Evolutionary conservation across 2,888 invertebrate genomes (phyloP).

Genomic region (Melitaea athalia): DNA sequence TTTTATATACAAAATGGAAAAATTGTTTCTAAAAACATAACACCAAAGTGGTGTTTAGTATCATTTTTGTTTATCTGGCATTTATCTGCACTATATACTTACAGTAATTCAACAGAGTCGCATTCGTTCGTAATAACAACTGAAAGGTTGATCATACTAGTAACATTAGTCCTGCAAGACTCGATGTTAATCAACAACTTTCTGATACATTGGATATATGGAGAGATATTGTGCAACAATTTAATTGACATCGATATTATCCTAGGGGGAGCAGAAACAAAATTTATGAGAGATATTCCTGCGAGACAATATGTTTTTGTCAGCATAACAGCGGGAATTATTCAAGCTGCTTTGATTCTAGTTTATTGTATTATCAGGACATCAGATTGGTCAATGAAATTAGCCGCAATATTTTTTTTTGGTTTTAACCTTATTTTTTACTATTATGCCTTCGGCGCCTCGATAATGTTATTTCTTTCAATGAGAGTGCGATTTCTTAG

Average conservation of each 20-base stretch:
- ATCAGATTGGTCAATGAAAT: not conserved
- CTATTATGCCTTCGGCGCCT: constrained; percentile 2
- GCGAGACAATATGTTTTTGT: constrained; percentile 37
- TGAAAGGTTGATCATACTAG: constrained; percentile 41
- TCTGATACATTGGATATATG: constrained; percentile 49
- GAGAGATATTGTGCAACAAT: constrained; percentile 48
- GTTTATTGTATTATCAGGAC: not conserved
- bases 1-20: constrained; percentile 52
- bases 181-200: constrained; percentile 50
- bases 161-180: constrained; percentile 50
- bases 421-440: constrained; percentile 8
- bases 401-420: not conserved
- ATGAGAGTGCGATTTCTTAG: constrained; percentile 60
- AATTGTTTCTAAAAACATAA: constrained; percentile 44
- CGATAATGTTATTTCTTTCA: constrained; percentile 11
- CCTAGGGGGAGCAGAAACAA: constrained; percentile 59
- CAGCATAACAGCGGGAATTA: not conserved
- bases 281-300: constrained; percentile 56
- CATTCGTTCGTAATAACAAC: not conserved
- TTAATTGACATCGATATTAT: constrained; percentile 57
- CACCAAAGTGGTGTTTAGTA: not conserved
- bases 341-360: not conserved
- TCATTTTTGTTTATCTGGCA: constrained; percentile 28
- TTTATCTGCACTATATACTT: not conserved
- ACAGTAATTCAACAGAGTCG: not conserved